These are phyloP conservation scores for Calcarius lapponicus DNA, from an alignment of 2,797 vertebrate genomes.

Conservation along the genomic window DNA sequence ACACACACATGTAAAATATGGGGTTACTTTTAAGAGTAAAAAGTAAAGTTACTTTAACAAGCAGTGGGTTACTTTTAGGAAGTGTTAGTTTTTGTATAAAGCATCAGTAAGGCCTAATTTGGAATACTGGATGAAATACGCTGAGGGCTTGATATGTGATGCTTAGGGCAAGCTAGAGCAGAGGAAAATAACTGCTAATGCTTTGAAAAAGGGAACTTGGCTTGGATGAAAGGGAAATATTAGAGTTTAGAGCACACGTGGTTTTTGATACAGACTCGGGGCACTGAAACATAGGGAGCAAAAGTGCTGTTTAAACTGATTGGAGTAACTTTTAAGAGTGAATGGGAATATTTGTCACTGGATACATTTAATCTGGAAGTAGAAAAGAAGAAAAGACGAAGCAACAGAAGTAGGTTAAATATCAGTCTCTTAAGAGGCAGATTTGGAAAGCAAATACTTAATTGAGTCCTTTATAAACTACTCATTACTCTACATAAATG, in stretches of 20 bases:
- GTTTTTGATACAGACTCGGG: neutral
- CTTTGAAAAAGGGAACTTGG: neutral
- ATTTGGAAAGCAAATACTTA: neutral
- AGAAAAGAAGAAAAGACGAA: neutral
- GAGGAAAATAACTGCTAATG: neutral
- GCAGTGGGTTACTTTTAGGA: neutral
- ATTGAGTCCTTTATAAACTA: neutral
- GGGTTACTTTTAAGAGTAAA: neutral
- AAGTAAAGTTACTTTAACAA: neutral
- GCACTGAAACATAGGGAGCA: neutral
- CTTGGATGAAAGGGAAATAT: neutral
- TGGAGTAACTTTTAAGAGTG: neutral
- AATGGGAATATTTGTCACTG: neutral
- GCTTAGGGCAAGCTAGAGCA: neutral
- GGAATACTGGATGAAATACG: neutral
- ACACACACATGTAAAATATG: neutral
- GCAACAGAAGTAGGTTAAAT: neutral
- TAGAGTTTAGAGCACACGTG: neutral
- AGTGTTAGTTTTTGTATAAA: neutral
- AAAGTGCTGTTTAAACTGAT: neutral
- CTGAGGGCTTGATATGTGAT: neutral
- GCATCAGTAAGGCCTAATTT: neutral
- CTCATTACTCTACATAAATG: neutral
- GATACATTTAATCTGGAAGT: neutral
- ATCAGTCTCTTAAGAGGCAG: neutral